phyloP scores from a whole-genome alignment of 2,888 invertebrate species.

The Heliconius ismenius region DNA sequence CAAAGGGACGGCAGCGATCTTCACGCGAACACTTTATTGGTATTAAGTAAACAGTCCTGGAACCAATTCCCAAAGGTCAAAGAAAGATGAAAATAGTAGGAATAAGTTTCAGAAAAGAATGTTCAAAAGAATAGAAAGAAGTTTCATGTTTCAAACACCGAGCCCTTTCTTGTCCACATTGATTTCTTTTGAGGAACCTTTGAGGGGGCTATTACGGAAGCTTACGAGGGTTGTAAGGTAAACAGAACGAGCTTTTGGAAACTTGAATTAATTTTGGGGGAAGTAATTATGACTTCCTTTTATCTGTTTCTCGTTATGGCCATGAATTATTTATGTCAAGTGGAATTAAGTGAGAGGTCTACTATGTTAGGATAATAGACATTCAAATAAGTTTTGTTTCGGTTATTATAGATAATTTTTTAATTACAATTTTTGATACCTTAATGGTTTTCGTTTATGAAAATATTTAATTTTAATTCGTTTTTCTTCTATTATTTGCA shows the following conservation, averaged over 20 bases:
- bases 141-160: constrained; percentile 12
- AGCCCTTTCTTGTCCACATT: constrained; percentile 6
- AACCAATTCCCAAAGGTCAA: constrained; percentile 15
- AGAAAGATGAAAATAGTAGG: constrained; percentile 9
- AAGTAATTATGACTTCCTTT: constrained; percentile 17
- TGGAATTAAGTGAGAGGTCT: background rate
- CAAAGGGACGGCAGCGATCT: background rate
- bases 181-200: constrained; percentile 14
- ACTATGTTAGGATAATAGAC: background rate
- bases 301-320: constrained; percentile 13
- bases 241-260: constrained; percentile 18
- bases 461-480: too few species aligned
- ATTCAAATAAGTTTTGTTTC: background rate
- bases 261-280: constrained; percentile 18
- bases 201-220: constrained; percentile 17
- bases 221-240: constrained; percentile 22
- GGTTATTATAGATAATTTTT: too few species aligned
- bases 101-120: constrained; percentile 9
- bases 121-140: too few species aligned
- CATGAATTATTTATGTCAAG: constrained; percentile 17
- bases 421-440: too few species aligned
- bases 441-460: too few species aligned
- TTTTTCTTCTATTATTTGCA: too few species aligned
- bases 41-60: constrained; percentile 14
- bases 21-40: background rate